Base-by-base conservation (phyloP, 2,888 invertebrate genomes). In the Acrobeloides nanus region DNA sequence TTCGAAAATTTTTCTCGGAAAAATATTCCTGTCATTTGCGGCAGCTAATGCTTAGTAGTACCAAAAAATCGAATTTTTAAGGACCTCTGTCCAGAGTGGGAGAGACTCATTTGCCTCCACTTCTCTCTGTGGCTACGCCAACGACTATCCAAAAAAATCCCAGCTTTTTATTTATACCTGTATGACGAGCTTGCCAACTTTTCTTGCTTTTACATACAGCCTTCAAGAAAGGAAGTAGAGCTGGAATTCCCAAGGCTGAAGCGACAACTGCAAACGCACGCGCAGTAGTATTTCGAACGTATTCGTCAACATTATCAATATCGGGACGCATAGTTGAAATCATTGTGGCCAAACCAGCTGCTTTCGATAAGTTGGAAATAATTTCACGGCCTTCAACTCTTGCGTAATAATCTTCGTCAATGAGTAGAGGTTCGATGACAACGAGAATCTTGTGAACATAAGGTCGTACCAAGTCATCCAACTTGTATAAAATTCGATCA, bases 311-410 rank as follows among this genome's bases (percentile, higher is more conserved):
- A 75, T 97, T 97, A 77, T 97, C 97, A 68, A 99, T 99, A 79
- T 97, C 97, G 0, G 97, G 97, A 74, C 97, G 81, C 97, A 97
- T 97, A 0, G 97, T 97, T 4, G 95, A 95, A 72, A 97, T 99
- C 97, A 97, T 99, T 12, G 97, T 99, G 3, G 97, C 97, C 46
- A 97, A 79, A 47, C 97, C 97, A 3, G 97, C 97, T 1, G 97
- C 97, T 79, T 99, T 97, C 0, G 97, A 95, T 73, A 97, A 80
- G 77, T 97, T 99, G 12, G 71, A 71, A 73, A 97, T 99, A 65
- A 97, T 97, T 78, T 97, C 97, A 72, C 97, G 82, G 61, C 95
- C 97, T 77, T 99, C 97, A 7, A 97, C 97, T 75, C 97, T 86
- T 23, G 97, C 97, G 75, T 97, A 99, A 78, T 99, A 99, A 77